Conservation (phyloP, 2,113 vertebrate genomes). For the Plecotus auritus region DNA sequence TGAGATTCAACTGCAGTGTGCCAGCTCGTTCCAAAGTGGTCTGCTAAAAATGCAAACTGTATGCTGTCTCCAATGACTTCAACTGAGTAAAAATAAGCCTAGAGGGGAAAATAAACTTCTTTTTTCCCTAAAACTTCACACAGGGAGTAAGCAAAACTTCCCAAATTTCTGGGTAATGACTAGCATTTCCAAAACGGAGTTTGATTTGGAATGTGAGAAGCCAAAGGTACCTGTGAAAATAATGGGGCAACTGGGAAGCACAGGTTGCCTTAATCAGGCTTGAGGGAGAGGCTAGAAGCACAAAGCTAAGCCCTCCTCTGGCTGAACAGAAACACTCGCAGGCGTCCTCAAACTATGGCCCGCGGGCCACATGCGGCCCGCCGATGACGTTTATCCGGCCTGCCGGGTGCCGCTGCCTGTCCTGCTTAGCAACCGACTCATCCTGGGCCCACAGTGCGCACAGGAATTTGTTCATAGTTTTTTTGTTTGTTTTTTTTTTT, state of each 20-base stretch:
- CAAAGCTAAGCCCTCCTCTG: background rate
- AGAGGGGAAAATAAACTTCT: constrained; percentile 55
- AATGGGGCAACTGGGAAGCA: constrained; percentile 18
- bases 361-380: too few species aligned
- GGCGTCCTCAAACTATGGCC: too few species aligned
- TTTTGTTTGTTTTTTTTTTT: too few species aligned
- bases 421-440: too few species aligned
- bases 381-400: too few species aligned
- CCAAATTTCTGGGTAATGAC: constrained; percentile 34
- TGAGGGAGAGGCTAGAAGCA: background rate
- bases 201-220: constrained; percentile 39
- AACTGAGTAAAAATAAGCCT: constrained; percentile 54
- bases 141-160: constrained; percentile 42
- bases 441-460: too few species aligned
- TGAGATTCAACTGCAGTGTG: constrained; percentile 50
- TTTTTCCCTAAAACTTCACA: constrained; percentile 46
- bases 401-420: too few species aligned
- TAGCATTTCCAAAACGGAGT: constrained; percentile 32
- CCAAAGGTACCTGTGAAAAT: constrained; percentile 9
- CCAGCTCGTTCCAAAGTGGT: background rate
- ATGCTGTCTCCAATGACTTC: constrained; percentile 46
- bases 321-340: constrained; percentile 21
- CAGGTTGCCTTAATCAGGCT: background rate
- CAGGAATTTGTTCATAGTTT: too few species aligned
- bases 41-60: constrained; percentile 55